Evolutionary conservation across 2,888 invertebrate genomes (phyloP), one percentile per base, ranked within the genome.

Genomic region (Eupithecia insigniata): DNA sequence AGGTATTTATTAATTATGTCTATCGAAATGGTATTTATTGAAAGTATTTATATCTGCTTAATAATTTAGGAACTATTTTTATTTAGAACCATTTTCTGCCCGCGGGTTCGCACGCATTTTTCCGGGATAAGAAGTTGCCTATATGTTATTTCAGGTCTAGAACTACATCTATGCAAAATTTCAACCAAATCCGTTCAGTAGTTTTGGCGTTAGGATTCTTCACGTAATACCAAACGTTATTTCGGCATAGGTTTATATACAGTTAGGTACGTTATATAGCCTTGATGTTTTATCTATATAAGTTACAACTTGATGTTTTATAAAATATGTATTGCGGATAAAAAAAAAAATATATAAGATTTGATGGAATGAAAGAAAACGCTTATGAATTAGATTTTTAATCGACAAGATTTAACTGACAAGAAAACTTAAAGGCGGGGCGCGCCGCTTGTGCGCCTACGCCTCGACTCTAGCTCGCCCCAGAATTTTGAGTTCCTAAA

Each of bases 1-100:
- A 85, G 85, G 92, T 90, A 82, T 70, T 72, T 36, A 28, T 8
- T n/a, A 46, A n/a, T 5, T 32, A 32, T 32, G n/a, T n/a, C n/a
- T n/a, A n/a, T n/a, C n/a, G n/a, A n/a, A n/a, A n/a, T n/a, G n/a
- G n/a, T n/a, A n/a, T n/a, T n/a, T n/a, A n/a, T n/a, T n/a, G n/a
- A n/a, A n/a, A n/a, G n/a, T n/a, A n/a, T n/a, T n/a, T n/a, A 39
- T 16, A 16, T 43, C 18, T 22, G 22, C n/a, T 51, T 46, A 6
- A 7, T 46, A 10, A 51, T 22, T 10, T 10, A n/a, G n/a, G 2
- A 51, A 51, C n/a, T 46, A 18, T 46, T n/a, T n/a, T 46, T 46
- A 46, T n/a, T 8, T 43, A 43, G 12, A n/a, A 7, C 1, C 10
- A 18, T 1, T 8, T 46, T 43, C 43, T 18, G 43, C 43, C 43